Conservation (phyloP, 2,113 vertebrate genomes). For the Natator depressus region DNA sequence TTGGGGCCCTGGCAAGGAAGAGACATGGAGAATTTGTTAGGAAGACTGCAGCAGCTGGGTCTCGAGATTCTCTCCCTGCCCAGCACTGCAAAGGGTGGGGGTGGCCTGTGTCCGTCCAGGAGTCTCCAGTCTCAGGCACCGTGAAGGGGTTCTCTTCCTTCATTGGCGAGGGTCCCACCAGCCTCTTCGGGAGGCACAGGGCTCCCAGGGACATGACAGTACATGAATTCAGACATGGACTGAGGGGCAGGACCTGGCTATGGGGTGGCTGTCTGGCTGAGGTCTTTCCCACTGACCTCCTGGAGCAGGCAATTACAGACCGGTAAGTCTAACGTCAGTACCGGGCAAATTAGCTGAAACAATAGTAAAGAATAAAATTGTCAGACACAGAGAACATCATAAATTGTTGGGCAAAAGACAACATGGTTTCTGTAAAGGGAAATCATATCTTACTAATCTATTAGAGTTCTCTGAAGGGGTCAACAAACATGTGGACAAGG, state of each 20-base stretch:
- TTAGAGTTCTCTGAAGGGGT: too few relatives aligned
- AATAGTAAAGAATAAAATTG: too few relatives aligned
- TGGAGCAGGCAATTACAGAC: neutral
- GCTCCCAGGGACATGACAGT: neutral
- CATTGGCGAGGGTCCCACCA: neutral
- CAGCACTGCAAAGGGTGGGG: accelerated
- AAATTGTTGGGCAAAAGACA: too few relatives aligned
- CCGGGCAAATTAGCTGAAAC: too few relatives aligned
- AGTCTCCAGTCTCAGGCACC: neutral
- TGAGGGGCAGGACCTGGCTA: neutral
- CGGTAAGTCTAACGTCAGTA: too few relatives aligned
- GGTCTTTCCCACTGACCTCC: neutral
- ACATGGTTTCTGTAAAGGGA: too few relatives aligned
- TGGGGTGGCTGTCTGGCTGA: neutral
- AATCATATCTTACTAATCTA: too few relatives aligned
- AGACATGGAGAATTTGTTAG: neutral
- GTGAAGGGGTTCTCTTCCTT: neutral
- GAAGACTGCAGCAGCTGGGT: accelerated
- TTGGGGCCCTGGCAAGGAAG: constrained; percentile 83
- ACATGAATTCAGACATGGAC: neutral
- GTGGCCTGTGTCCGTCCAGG: neutral
- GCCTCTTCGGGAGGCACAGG: neutral
- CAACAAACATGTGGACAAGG: too few relatives aligned
- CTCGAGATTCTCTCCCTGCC: neutral
- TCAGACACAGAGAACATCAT: too few relatives aligned